These are phyloP conservation scores for Rosalia funebris DNA, from an alignment of 2,888 invertebrate species.

Conservation along the genomic window DNA sequence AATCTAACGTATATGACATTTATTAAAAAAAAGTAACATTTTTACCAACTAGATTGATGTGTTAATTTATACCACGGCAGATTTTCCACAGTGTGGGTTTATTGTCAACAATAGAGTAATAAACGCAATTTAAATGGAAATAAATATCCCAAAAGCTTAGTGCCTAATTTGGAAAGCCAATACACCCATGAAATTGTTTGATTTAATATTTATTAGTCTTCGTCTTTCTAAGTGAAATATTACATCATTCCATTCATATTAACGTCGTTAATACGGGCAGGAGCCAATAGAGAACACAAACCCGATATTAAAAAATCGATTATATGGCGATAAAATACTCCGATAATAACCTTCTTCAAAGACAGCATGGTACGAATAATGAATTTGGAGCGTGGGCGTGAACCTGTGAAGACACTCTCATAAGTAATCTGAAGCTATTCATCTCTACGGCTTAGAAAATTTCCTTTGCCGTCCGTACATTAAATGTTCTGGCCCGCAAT, in stretches of 20 bases:
- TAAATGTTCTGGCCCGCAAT: conserved; percentile 30
- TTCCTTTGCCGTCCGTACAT: conserved; percentile 23
- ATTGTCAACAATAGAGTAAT: background rate
- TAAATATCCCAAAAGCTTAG: conserved; percentile 3
- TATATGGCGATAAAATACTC: conserved; percentile 1
- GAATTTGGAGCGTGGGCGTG: conserved; percentile 20
- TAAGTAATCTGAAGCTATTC: conserved; percentile 30
- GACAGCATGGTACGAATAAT: conserved; percentile 10
- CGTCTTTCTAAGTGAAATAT: background rate
- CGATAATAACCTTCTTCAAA: background rate
- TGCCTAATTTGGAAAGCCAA: conserved; percentile 1
- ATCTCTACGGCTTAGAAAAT: conserved; percentile 27
- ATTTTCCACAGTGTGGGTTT: too few species aligned
- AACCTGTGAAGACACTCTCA: conserved; percentile 16
- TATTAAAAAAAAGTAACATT: too few species aligned
- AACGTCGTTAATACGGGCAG: background rate
- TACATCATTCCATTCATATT: conserved; percentile 4
- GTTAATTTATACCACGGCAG: too few species aligned
- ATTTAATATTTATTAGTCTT: conserved; percentile 2
- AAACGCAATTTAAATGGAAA: background rate
- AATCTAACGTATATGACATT: too few species aligned
- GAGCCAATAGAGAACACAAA: conserved; percentile 2
- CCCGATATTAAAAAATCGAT: conserved; percentile 7
- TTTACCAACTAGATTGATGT: too few species aligned
- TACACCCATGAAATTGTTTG: conserved; percentile 3